Conservation (phyloP, 2,888 invertebrate genomes). For the Eupsilia transversa region DNA sequence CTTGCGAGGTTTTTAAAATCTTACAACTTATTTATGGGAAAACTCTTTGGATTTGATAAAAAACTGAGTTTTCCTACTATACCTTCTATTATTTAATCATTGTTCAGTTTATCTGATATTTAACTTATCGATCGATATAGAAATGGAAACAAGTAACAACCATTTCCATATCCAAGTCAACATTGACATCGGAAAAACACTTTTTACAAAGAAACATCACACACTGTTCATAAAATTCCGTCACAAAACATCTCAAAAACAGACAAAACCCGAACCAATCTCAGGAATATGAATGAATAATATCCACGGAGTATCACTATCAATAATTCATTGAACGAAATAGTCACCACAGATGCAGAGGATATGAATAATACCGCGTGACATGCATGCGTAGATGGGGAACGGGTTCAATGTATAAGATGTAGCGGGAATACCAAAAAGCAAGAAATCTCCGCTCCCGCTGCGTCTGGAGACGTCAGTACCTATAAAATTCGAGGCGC, state of each 20-base stretch:
- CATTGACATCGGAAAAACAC: too few species aligned
- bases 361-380: conserved; percentile 73
- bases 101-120: not conserved
- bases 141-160: not conserved
- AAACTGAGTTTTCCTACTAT: not conserved
- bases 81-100: not conserved
- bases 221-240: not conserved
- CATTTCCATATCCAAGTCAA: not conserved
- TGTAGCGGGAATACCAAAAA: not conserved
- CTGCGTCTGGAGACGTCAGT: not conserved
- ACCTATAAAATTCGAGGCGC: too few species aligned
- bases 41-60: not conserved
- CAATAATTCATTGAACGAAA: conserved; percentile 73
- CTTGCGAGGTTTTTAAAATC: not conserved
- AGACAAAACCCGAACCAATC: conserved; percentile 40
- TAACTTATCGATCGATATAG: not conserved
- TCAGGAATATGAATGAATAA: conserved; percentile 51
- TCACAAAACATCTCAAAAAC: conserved; percentile 18
- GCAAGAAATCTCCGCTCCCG: not conserved
- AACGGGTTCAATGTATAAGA: conserved; percentile 23
- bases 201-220: not conserved
- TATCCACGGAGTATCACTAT: conserved; percentile 56
- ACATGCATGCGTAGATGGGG: conserved; percentile 59
- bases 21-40: not conserved
- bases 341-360: conserved; percentile 71